Evolutionary conservation across 2,797 vertebrate species (phyloP), one percentile per base, ranked within the genome.

Genomic region (Myiotriccus ornatus): DNA sequence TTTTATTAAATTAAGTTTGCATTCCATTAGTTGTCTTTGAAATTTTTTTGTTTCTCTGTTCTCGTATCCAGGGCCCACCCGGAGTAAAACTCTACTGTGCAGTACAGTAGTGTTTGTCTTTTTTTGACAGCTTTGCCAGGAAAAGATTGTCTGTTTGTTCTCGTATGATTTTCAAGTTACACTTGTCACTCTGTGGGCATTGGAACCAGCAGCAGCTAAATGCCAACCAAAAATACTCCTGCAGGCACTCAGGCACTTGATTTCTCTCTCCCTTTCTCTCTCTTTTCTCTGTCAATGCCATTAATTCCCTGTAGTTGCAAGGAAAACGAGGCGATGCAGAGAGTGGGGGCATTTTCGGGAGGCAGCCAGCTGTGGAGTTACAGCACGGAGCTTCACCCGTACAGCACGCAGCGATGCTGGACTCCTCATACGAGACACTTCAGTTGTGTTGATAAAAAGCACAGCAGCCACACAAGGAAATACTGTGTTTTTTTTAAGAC

Each of bases 51-150:
- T 92, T 82, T 65, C 44, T 84, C 56, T 59, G 0, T 65, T 47
- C 73, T 59, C 43, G 18, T 49, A 73, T 71, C 34, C 68, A 78
- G 49, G 37, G 41, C 59, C 32, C 53, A 93, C 53, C 57, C 50
- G 28, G 63, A 68, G 50, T 68, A 68, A 81, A 89, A 44, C 43
- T 49, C 5, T 13, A 9, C 25, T 16, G 55, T 67, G 76, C 30
- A 23, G 19, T 47, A 47, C 35, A 37, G 69, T 23, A 41, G 43
- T 27, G 28, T 74, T 89, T 79, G 16, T 27, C n/a, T 43, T 50
- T 64, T 78, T 76, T 87, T 89, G 59, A 52, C 64, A 67, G 22
- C 50, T 94, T 92, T 93, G 59, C 65, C 90, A 57, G 83, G 80
- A 80, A 70, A 68, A 78, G 37, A 52, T 81, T 81, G 93, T 77